These are phyloP conservation scores for Drosophila greeni DNA, from an alignment of 2,888 invertebrate genomes.

Conservation along the genomic window DNA sequence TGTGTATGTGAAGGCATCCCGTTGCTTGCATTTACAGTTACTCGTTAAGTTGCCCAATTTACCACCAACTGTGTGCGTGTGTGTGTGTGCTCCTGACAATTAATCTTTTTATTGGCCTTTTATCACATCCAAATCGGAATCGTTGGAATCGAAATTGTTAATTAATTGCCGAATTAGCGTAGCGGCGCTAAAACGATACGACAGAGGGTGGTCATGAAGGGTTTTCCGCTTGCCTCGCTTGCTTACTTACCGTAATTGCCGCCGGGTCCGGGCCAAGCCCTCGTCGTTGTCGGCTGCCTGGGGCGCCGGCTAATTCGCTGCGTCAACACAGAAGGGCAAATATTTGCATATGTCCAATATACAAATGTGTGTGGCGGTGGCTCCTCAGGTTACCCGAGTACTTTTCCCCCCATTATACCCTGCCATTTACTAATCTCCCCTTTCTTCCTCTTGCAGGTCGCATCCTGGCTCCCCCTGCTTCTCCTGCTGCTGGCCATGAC, in stretches of 20 bases:
- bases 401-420: conserved; percentile 2
- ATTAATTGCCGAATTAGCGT: conserved; percentile 54
- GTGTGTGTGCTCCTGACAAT: conserved; percentile 2
- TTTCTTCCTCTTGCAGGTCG: conserved; percentile 1
- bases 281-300: conserved; percentile 2
- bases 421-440: not conserved
- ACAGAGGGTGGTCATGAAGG: conserved; percentile 10
- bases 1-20: not conserved
- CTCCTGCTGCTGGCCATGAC: not conserved
- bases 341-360: conserved; percentile 13
- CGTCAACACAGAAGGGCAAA: conserved; percentile 49
- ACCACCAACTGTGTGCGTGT: conserved; percentile 7
- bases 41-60: conserved; percentile 6
- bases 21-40: not conserved
- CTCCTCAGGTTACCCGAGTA: not conserved
- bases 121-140: conserved; percentile 30
- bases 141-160: conserved; percentile 39
- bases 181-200: conserved; percentile 21
- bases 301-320: conserved; percentile 44
- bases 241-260: conserved; percentile 24
- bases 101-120: conserved; percentile 38
- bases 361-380: not conserved
- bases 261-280: conserved; percentile 14
- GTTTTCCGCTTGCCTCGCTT: conserved; percentile 6
- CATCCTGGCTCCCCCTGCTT: conserved; percentile 14